Percentiles rank a stretch among this genome's conserved stretches.
Conservation (phyloP, 2,113 vertebrate species). For the Mastomys natalensis region DNA sequence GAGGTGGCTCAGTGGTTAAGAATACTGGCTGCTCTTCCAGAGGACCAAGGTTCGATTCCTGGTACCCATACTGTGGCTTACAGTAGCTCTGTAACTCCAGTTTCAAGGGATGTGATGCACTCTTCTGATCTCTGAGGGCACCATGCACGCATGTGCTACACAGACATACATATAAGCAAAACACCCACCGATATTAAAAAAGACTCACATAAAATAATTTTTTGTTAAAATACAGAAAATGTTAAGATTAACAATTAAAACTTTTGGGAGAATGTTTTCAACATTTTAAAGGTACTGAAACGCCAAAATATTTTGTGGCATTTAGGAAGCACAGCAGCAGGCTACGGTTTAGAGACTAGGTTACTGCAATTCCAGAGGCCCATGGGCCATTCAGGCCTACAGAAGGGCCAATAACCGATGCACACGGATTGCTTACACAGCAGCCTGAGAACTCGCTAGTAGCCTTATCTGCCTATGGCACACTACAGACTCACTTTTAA, state of each 20-base stretch:
- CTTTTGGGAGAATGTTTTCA: neutral
- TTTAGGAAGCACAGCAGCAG: neutral
- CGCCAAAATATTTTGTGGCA: neutral
- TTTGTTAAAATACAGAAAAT: constrained; percentile 4
- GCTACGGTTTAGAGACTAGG: neutral
- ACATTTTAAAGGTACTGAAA: neutral
- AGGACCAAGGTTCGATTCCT: neutral
- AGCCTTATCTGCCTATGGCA: neutral
- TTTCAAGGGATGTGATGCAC: neutral
- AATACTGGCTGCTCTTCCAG: neutral
- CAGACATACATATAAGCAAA: neutral
- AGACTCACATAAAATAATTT: neutral
- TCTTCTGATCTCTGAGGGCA: neutral
- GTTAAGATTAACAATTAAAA: constrained; percentile 13
- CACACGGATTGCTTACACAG: neutral
- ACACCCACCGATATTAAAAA: neutral
- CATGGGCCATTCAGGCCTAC: neutral
- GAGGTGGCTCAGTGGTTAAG: neutral
- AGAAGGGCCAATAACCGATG: constrained; percentile 8
- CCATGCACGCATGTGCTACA: neutral
- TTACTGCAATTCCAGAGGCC: neutral
- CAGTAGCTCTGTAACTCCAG: neutral
- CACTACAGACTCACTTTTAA: constrained; percentile 13
- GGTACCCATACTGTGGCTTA: neutral
- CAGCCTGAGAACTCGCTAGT: neutral